Evolutionary conservation across 30 jellyfish, hydroid and myxozoan species (phyloP), one percentile per base, ranked within the genome.

Genomic region (Turritopsis rubra): DNA sequence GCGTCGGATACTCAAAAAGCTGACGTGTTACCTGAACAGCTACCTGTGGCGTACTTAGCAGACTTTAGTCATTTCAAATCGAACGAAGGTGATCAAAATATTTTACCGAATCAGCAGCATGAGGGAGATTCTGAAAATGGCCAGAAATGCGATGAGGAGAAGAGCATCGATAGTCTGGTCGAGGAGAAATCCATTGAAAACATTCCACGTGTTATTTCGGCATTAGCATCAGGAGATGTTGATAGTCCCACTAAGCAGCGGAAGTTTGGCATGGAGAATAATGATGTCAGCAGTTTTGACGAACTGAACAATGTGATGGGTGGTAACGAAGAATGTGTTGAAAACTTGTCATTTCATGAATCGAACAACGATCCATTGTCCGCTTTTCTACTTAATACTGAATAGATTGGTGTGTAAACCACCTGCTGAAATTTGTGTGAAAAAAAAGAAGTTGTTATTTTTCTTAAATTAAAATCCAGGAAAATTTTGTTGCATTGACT

Each of bases 41-140:
- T 30, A 24, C 82, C 82, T 26, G 82, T 74, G 7, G 82, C 82
- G 13, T 27, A 7, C 13, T 30, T 74, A 1, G 82, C 82, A n/a
- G 82, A 74, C 65, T 74, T 74, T 29, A 74, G 41, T 74, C 65
- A 74, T 30, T 74, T 24, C 41, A 52, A 74, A n/a, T 20, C 54
- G 28, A 30, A 74, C 17, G 53, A 66, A 8, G 76, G 4, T 7
- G 76, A 66, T 3, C 7, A 41, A 41, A 13, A 41, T 41, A 41
- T 3, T 41, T 41, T 41, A 5, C 13, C 60, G 13, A 41, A 13
- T 13, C 9, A 68, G 19, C 9, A 68, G 28, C 77, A 68, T 68
- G 8, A 19, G 9, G 77, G 30, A 68, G 8, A n/a, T 68, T 68
- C 77, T 0, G 30, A 0, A 19, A 68, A 68, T n/a, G 30, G 77